Conservation (phyloP, 2,113 vertebrate species). For the Dasypus novemcinctus region DNA sequence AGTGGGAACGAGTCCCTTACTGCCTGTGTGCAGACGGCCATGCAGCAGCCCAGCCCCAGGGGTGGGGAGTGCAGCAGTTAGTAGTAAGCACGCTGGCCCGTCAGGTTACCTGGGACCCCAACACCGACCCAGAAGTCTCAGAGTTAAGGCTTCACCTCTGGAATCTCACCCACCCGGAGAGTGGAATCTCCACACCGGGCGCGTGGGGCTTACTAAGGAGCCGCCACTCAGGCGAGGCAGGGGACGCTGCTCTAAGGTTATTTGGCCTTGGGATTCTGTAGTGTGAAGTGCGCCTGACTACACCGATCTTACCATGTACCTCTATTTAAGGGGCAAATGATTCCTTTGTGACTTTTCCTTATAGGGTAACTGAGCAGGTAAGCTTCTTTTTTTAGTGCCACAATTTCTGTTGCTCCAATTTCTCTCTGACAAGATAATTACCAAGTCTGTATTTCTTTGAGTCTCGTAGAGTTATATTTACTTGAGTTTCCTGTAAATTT, state of each 20-base stretch:
- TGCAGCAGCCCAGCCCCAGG: background rate
- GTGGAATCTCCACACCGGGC: background rate
- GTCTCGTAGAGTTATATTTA: background rate
- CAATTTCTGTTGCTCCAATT: constrained; percentile 35
- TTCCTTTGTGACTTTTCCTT: constrained; percentile 32
- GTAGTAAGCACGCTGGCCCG: background rate
- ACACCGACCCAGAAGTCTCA: background rate
- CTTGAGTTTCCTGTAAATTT: constrained; percentile 49
- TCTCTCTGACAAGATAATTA: constrained; percentile 59
- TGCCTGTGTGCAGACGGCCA: background rate
- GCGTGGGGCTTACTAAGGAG: background rate
- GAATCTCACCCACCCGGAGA: background rate
- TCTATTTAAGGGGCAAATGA: constrained; percentile 28
- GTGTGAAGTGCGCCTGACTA: background rate
- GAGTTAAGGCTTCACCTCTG: background rate
- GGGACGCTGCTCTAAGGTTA: background rate
- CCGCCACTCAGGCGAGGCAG: background rate
- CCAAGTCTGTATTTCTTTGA: constrained; percentile 39
- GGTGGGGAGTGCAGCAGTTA: background rate
- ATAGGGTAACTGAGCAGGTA: background rate
- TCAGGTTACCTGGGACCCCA: background rate
- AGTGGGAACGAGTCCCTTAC: background rate
- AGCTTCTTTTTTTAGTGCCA: background rate
- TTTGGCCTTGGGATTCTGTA: background rate
- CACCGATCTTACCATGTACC: background rate